These are phyloP conservation scores for Triops cancriformis DNA, from an alignment of 1,140 invertebrate genomes.

Conservation along the genomic window DNA sequence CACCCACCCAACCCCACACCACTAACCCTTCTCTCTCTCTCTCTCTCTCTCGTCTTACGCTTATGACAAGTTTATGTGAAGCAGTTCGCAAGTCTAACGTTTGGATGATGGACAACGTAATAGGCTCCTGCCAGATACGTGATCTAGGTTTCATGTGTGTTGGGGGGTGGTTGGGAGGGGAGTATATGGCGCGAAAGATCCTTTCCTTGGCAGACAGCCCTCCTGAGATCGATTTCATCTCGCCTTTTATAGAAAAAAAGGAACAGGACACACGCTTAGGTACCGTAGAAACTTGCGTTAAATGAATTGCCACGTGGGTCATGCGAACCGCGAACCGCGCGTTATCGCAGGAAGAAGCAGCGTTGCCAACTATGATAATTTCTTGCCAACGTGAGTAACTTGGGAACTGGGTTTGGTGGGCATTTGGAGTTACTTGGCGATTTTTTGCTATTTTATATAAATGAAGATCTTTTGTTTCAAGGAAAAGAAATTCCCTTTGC, in stretches of 20 bases:
- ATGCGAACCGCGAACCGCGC: background rate
- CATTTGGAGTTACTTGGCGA: no score
- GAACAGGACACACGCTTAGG: no score
- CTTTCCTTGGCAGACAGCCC: background rate
- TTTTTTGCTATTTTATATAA: no score
- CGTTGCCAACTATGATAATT: no score
- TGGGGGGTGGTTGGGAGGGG: background rate
- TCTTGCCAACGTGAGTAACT: no score
- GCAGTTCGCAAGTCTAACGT: background rate
- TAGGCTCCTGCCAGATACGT: background rate
- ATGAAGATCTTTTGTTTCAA: no score
- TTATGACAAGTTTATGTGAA: background rate
- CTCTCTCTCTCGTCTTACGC: no score
- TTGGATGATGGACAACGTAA: slow-evolving; percentile 5
- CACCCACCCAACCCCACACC: background rate
- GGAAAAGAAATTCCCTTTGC: no score
- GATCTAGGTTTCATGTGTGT: background rate
- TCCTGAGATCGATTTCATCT: background rate
- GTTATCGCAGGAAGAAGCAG: no score
- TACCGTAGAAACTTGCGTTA: background rate
- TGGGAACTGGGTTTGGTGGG: no score
- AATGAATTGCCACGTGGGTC: background rate
- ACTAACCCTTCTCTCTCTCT: no score
- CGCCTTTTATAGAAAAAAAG: no score
- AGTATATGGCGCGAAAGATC: background rate